These are phyloP conservation scores for Hylomyscus alleni DNA, from an alignment of 2,797 vertebrate genomes.

Conservation along the genomic window DNA sequence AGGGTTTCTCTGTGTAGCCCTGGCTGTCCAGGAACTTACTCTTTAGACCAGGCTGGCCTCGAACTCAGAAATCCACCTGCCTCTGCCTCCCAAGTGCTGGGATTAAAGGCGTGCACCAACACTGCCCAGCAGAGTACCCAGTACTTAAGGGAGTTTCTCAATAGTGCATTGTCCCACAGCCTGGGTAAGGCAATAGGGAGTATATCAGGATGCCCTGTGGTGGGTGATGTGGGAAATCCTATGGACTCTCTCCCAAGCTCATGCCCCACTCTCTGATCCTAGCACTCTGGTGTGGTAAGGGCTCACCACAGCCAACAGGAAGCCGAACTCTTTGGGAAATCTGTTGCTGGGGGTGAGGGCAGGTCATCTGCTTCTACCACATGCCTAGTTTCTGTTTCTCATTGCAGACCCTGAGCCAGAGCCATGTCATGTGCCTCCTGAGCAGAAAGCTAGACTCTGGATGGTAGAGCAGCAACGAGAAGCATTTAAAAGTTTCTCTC, in stretches of 20 bases:
- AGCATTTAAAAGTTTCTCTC: not conserved
- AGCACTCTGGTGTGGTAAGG: not conserved
- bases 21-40: too few species aligned
- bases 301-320: not conserved
- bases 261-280: not conserved
- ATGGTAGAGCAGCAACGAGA: not conserved
- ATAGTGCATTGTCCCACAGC: not conserved
- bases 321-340: not conserved
- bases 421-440: not conserved
- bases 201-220: accelerated
- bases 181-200: not conserved
- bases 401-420: not conserved
- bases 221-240: not conserved
- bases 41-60: too few species aligned
- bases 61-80: too few species aligned
- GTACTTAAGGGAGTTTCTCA: not conserved
- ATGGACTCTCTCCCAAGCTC: not conserved
- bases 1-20: too few species aligned
- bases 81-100: too few species aligned
- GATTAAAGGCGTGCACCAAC: too few species aligned
- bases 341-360: not conserved
- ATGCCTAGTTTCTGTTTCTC: not conserved
- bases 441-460: not conserved
- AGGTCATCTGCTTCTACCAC: not conserved
- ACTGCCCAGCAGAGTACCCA: not conserved